These are phyloP conservation scores for Salmo trutta DNA, from an alignment of 2,797 vertebrate species.

Conservation along the genomic window DNA sequence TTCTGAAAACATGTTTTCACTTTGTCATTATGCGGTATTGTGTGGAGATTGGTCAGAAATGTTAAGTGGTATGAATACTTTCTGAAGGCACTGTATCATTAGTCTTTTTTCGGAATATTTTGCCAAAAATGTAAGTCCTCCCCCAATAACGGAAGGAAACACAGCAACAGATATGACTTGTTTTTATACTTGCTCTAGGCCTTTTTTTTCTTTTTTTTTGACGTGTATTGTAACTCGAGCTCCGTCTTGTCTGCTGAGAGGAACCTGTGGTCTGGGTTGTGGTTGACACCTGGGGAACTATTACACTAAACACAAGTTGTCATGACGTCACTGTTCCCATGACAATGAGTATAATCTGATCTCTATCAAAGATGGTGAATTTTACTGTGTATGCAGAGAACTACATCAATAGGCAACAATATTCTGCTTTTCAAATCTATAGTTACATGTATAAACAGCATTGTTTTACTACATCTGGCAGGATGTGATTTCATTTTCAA, in stretches of 20 bases:
- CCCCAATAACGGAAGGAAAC: background rate
- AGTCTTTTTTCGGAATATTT: background rate
- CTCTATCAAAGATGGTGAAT: background rate
- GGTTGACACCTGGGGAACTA: slow-evolving; percentile 27
- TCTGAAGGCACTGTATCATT: background rate
- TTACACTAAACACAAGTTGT: slow-evolving; percentile 19
- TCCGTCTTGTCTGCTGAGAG: background rate
- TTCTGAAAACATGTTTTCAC: too few species aligned
- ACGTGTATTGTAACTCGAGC: background rate
- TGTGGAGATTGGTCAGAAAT: background rate
- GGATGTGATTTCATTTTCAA: background rate
- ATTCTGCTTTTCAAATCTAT: background rate
- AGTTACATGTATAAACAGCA: background rate
- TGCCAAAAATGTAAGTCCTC: background rate
- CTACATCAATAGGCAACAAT: background rate
- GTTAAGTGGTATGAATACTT: background rate
- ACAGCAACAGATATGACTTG: background rate
- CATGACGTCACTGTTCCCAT: background rate
- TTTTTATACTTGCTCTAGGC: background rate
- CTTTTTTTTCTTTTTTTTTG: background rate
- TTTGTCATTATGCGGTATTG: too few species aligned
- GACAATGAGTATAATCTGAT: background rate
- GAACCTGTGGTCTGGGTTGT: slow-evolving; percentile 28
- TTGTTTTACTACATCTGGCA: background rate
- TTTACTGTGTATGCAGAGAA: too few species aligned